Evolutionary conservation across 92 coral and sea anemone genomes (phyloP), one percentile per base, ranked within the genome.

Genomic region (Pocillopora grandis): DNA sequence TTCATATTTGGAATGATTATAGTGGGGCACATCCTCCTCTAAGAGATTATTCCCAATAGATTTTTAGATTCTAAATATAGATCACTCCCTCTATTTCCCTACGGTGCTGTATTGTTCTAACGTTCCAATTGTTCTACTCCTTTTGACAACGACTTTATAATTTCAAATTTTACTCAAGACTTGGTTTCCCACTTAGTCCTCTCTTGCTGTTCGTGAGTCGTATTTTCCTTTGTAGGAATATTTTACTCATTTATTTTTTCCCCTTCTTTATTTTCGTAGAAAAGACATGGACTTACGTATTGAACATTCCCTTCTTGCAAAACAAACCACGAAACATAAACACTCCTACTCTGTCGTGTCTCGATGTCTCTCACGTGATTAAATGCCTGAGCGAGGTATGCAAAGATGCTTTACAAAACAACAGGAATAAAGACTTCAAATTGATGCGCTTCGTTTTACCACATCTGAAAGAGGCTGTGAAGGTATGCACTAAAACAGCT

Each of bases 401-500:
- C 15, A 77, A 77, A 77, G 65, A 36, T 3, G 71, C 71, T 23
- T 42, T 77, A 48, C 81, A 77, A 64, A 57, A 58, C 7, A 58
- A 35, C 35, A 77, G 81, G 15, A 70, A 77, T 63, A 36, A 77
- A 63, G 81, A 77, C 71, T 77, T 77, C 14, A 42, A 18, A 9
- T 62, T 62, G 71, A 71, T 62, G 19, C 81, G 71, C 35, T n/a
- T 37, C 58, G 64, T 64, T 62, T 42, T 62, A 36, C 81, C 81
- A 12, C 81, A 77, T 20, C 55, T 77, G 35, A 42, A 77, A 15
- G 71, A 62, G n/a, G 66, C 71, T 18, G 71, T 77, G 20, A 15
- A 77, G 81, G 81, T 77, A 63, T 42, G 52, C 52, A 42, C 4
- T 42, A 7, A 42, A 42, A 7, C 52, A 42, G 52, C 52, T 42